Conservation (phyloP, 2,888 invertebrate species). For the Cylloceria caligata region DNA sequence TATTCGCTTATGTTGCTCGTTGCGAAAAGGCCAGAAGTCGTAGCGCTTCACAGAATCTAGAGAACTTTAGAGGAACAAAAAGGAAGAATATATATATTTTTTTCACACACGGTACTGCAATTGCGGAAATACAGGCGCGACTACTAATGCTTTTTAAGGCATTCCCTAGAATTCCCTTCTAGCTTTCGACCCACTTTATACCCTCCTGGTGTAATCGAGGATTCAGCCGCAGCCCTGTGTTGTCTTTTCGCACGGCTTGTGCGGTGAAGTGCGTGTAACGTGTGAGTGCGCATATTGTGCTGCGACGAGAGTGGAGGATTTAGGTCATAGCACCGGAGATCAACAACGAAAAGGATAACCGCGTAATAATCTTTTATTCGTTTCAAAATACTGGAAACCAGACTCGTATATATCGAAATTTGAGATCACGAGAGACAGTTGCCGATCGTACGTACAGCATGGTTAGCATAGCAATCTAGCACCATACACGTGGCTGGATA, state of each 20-base stretch:
- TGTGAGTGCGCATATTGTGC: not conserved
- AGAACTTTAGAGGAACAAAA: not conserved
- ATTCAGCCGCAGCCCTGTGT: conserved; percentile 32
- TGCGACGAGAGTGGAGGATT: conserved; percentile 5
- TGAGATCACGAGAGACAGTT: conserved; percentile 16
- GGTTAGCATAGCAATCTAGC: not conserved
- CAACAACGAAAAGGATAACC: not conserved
- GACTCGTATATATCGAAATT: conserved; percentile 15
- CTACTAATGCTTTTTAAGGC: conserved; percentile 56
- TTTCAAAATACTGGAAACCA: not conserved
- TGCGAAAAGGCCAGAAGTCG: not conserved
- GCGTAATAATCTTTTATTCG: conserved; percentile 31
- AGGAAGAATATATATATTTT: conserved; percentile 2
- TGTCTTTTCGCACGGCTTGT: conserved; percentile 37
- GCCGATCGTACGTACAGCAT: not conserved
- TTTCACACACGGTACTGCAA: not conserved
- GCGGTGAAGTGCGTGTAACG: conserved; percentile 15
- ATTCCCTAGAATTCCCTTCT: conserved; percentile 35
- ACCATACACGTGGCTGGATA: conserved; percentile 15
- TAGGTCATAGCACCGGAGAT: conserved; percentile 13
- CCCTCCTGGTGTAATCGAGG: conserved; percentile 36
- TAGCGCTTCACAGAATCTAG: not conserved
- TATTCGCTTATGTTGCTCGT: not conserved
- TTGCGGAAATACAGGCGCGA: conserved; percentile 15
- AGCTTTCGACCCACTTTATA: conserved; percentile 63